Percentiles rank a stretch among this genome's conserved stretches.
These are phyloP conservation scores for Silurus aristotelis DNA, from an alignment of 2,797 vertebrate genomes.

Conservation along the genomic window DNA sequence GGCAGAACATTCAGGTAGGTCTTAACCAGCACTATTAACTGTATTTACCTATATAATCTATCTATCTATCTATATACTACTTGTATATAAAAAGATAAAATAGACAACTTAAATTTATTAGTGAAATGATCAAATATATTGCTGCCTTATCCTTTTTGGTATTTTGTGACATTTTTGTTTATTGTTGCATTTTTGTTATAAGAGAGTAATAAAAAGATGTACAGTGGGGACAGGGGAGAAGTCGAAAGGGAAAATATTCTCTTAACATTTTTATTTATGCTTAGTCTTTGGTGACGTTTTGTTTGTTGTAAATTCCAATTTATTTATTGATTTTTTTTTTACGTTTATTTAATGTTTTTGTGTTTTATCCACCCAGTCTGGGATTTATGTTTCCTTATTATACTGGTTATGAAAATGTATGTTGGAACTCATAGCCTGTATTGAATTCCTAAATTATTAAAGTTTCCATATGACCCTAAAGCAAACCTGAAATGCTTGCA, in stretches of 20 bases:
- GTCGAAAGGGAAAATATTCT: too few species aligned
- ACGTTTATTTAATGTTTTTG: not conserved
- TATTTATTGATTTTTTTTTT: slow-evolving; percentile 9
- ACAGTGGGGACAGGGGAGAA: not conserved
- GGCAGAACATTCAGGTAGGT: slow-evolving; percentile 25
- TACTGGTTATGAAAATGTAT: slow-evolving; percentile 22
- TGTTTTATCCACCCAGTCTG: not conserved
- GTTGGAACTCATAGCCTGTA: slow-evolving; percentile 9
- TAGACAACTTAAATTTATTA: slow-evolving; percentile 32
- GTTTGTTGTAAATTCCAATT: not conserved
- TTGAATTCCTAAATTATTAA: slow-evolving; percentile 25
- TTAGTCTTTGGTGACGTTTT: not conserved
- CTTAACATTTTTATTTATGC: not conserved
- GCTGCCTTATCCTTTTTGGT: slow-evolving; percentile 73
- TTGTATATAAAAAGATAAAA: slow-evolving; percentile 28
- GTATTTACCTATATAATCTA: slow-evolving; percentile 28
- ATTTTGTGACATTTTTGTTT: slow-evolving; percentile 48
- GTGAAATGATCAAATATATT: slow-evolving; percentile 67
- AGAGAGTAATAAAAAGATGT: not conserved
- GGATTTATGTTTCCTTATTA: slow-evolving; percentile 4
- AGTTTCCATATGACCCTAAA: slow-evolving; percentile 10
- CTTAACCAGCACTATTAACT: slow-evolving; percentile 37
- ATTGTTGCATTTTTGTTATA: slow-evolving; percentile 40
- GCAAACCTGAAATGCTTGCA: slow-evolving; percentile 13
- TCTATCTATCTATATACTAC: slow-evolving; percentile 22